A percentile compares a stretch with the other conserved stretches of the same genome.
These are phyloP conservation scores for Andrena praecox DNA, from an alignment of 2,888 invertebrate species.

Conservation along the genomic window DNA sequence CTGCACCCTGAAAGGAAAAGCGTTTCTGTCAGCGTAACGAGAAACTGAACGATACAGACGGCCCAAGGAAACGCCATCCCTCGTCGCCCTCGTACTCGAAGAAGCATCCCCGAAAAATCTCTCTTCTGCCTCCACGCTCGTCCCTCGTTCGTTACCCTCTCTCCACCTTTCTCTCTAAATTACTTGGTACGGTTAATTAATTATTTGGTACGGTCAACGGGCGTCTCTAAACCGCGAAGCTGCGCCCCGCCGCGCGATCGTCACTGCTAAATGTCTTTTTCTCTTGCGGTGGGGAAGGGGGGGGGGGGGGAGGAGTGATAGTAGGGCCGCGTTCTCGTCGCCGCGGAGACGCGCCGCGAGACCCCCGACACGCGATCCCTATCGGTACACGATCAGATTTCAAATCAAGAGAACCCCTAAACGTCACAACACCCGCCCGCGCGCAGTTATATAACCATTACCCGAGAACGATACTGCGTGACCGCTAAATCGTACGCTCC, in stretches of 20 bases:
- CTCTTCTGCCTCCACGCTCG: conserved; percentile 33
- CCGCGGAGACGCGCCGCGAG: not conserved
- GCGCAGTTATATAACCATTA: conserved; percentile 23
- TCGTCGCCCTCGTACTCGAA: conserved; percentile 55
- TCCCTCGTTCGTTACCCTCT: conserved; percentile 45
- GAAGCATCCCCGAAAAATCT: conserved; percentile 68
- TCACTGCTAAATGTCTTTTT: conserved; percentile 28
- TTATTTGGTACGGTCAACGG: conserved; percentile 80
- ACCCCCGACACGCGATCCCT: conserved; percentile 3
- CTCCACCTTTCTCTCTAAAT: conserved; percentile 58
- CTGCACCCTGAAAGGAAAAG: not conserved
- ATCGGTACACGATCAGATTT: conserved; percentile 34
- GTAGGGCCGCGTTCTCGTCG: not conserved
- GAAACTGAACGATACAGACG: conserved; percentile 8
- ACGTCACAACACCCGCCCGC: conserved; percentile 41
- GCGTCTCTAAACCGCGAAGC: conserved; percentile 72
- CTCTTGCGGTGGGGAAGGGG: not conserved
- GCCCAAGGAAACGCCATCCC: conserved; percentile 27
- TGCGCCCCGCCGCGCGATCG: conserved; percentile 62
- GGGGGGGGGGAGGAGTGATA: not conserved
- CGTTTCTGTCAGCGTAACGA: conserved; percentile 5
- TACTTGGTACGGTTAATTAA: conserved; percentile 73
- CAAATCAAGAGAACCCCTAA: conserved; percentile 37
- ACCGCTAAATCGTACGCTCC: conserved; percentile 41
- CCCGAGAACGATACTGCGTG: conserved; percentile 25